Conservation (phyloP, 2,888 invertebrate species). For the Melanostoma mellinum region DNA sequence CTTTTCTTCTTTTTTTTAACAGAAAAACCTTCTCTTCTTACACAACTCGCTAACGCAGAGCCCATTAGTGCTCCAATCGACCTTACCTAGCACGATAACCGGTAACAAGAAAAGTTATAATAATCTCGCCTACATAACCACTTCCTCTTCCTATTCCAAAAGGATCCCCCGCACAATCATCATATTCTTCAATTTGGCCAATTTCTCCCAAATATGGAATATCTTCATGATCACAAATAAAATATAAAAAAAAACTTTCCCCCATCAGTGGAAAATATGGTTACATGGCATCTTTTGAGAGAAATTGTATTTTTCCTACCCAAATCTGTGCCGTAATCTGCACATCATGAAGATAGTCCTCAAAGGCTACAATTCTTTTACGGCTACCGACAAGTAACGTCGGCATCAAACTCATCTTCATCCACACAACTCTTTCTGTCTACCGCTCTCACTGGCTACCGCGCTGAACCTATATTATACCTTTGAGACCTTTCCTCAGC, state of each 20-base stretch:
- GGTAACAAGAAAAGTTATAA: slow-evolving; percentile 15
- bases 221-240: slow-evolving; percentile 35
- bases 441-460: slow-evolving; percentile 2
- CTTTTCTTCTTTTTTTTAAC: slow-evolving; percentile 24
- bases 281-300: slow-evolving; percentile 22
- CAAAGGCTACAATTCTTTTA: slow-evolving; percentile 40
- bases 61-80: slow-evolving; percentile 2
- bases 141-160: slow-evolving; percentile 40
- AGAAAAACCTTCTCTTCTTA: slow-evolving; percentile 13
- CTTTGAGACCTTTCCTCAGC: slow-evolving; percentile 21
- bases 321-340: slow-evolving; percentile 48
- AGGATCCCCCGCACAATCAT: slow-evolving; percentile 30
- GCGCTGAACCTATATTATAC: neutral
- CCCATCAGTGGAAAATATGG: slow-evolving; percentile 36
- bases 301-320: slow-evolving; percentile 42
- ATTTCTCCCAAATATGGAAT: slow-evolving; percentile 66
- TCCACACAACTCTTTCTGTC: slow-evolving; percentile 10
- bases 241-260: slow-evolving; percentile 53
- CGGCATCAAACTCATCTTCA: slow-evolving; percentile 46
- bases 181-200: slow-evolving; percentile 55
- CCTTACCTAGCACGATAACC: slow-evolving; percentile 2
- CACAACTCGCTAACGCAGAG: neutral
- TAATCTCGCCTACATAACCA: slow-evolving; percentile 54
- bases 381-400: slow-evolving; percentile 44
- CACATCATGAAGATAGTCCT: slow-evolving; percentile 41